Evolutionary conservation across 1,140 invertebrate species (phyloP), one percentile per base, ranked within the genome.

Genomic region (Calosoma granatense): DNA sequence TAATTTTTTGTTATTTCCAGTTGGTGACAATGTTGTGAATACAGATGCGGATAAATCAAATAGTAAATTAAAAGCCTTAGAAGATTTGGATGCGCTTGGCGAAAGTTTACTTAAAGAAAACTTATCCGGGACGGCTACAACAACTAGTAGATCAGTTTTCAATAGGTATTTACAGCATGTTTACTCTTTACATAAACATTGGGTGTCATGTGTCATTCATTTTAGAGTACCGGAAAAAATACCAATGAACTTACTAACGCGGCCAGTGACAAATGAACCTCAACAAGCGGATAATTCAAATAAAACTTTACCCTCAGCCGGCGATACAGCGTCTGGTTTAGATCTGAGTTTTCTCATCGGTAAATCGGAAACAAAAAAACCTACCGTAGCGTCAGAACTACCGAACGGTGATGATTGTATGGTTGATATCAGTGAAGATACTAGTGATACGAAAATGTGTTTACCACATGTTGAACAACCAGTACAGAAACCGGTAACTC

Each of bases 11-110:
- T 56, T 20, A 22, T 22, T 20, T 41, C 21, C 4, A 56, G 9
- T 19, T 51, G 2, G 14, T 21, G 23, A 57, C 20, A 26, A 53
- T 53, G 22, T 23, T 39, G 17, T 53, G 53, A 57, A 2, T 1
- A 51, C 20, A n/a, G 51, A 53, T 22, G 9, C 19, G 11, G 19
- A 1, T 15, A 22, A 53, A 53, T 53, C 22, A 22, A 53, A 71
- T 20, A 73, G 67, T 60, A 76, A 75, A 70, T 70, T 74, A 52
- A 76, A 80, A 76, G 82, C 83, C 59, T 60, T 92, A 62, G 84
- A 87, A 65, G 86, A 88, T 61, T 71, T 92, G 36, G 85, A 90
- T 65, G 78, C 81, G 22, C 74, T 92, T 20, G 82, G 87, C 19
- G 81, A 88, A 69, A 76, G 80, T 62, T 71, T 90, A 20, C 70